Conservation (phyloP, 2,888 invertebrate species). For the Anthoptus insignis region DNA sequence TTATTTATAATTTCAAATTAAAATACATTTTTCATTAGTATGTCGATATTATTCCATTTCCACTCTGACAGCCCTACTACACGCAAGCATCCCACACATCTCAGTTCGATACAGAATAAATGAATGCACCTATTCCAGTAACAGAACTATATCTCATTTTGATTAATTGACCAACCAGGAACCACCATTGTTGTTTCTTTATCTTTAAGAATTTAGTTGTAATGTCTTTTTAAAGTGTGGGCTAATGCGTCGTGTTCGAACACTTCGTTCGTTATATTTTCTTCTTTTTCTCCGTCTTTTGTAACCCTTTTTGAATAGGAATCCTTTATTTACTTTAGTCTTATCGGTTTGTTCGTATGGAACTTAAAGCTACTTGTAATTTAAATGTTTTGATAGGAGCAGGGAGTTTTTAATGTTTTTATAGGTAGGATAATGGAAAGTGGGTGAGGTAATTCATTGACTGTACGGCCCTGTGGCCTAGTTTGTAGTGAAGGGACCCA, state of each 20-base stretch:
- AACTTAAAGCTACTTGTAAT: slow-evolving; percentile 10
- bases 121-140: slow-evolving; percentile 76
- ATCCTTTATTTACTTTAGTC: slow-evolving; percentile 20
- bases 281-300: too few species aligned
- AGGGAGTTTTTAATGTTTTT: too few species aligned
- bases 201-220: slow-evolving; percentile 77
- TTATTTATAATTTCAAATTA: too few species aligned
- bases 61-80: background rate
- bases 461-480: too few species aligned
- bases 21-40: too few species aligned
- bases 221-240: slow-evolving; percentile 70
- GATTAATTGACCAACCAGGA: slow-evolving; percentile 71
- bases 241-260: slow-evolving; percentile 47
- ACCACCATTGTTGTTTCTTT: slow-evolving; percentile 65
- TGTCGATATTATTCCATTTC: too few species aligned
- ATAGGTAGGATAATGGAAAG: too few species aligned
- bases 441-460: too few species aligned
- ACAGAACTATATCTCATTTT: slow-evolving; percentile 71
- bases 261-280: slow-evolving; percentile 11
- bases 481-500: too few species aligned
- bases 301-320: slow-evolving; percentile 30
- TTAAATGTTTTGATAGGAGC: background rate
- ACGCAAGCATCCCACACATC: slow-evolving; percentile 53
- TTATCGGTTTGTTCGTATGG: slow-evolving; percentile 24
- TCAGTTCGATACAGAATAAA: slow-evolving; percentile 54